Base-by-base conservation (phyloP, 2,113 vertebrate genomes). In the Isichthys henryi region DNA sequence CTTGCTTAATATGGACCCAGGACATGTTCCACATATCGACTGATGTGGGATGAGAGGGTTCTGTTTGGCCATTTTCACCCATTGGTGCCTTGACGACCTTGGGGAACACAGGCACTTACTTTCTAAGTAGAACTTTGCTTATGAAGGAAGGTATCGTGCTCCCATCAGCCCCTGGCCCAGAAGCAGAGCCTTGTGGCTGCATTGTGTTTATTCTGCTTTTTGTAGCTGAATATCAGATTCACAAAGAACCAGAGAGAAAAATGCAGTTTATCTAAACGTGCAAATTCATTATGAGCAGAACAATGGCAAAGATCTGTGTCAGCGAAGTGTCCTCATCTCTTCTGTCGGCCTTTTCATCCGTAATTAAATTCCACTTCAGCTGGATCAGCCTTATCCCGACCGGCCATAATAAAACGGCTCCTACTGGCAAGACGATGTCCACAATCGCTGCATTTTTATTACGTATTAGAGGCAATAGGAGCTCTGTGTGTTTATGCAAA, bases 401-500 rank as follows among this genome's bases (percentile, higher is more conserved):
- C 45, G 11, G n/a, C 83, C n/a, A 27, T 49, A n/a, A 27, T 48
- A 10, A 86, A 86, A 49, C 46, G 1, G n/a, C 83, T 27, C 11
- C 48, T 49, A 19, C 46, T 49, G 83, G 45, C 8, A 27, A 50
- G 45, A 39, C 35, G 23, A 49, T 21, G 83, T 49, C 45, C 83
- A 49, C 46, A n/a, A 50, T 50, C 21, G 13, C 8, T 49, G 83
- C 83, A 49, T 49, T 86, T 49, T 86, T 49, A 86, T 86, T 50
- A 13, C 1, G 23, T 31, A 27, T 46, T 27, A 49, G 17, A 86
- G 48, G 10, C 19, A 50, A 10, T 31, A 27, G 45, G 83, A n/a
- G 83, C 15, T n/a, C 48, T 86, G 23, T 86, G 23, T 86, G 23
- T 46, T 86, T 50, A 86, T 86, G 83, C 83, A 86, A 86, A 85